These are phyloP conservation scores for Cotesia congregata DNA, from an alignment of 2,888 invertebrate species.

Conservation along the genomic window DNA sequence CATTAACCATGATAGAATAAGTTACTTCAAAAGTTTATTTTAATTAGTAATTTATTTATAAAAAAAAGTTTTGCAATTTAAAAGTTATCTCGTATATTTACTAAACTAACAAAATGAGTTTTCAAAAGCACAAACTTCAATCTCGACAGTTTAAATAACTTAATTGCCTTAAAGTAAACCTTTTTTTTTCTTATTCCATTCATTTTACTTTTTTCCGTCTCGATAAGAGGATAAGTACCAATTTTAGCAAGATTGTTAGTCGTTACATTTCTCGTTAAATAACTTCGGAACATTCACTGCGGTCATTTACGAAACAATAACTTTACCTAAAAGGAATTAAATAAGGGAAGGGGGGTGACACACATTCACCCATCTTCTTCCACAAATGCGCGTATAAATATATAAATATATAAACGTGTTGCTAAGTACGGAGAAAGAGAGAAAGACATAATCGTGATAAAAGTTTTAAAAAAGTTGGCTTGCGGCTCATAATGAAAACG, in stretches of 20 bases:
- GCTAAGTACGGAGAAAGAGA: slow-evolving; percentile 4
- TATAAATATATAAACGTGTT: background rate
- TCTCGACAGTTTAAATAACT: slow-evolving; percentile 17
- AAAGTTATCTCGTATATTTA: slow-evolving; percentile 2
- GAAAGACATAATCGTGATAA: slow-evolving; percentile 38
- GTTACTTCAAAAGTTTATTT: background rate
- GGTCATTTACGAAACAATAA: slow-evolving; percentile 33
- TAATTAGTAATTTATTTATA: background rate
- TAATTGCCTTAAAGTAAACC: slow-evolving; percentile 12
- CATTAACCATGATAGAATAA: background rate
- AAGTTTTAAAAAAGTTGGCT: slow-evolving; percentile 51
- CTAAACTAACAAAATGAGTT: slow-evolving; percentile 7
- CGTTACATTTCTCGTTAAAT: slow-evolving; percentile 30
- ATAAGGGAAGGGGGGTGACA: background rate
- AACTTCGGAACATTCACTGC: slow-evolving; percentile 22
- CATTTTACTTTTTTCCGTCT: background rate
- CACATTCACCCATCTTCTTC: background rate
- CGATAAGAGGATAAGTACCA: slow-evolving; percentile 17
- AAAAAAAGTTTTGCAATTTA: background rate
- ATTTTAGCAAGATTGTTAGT: slow-evolving; percentile 28
- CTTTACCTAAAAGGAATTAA: slow-evolving; percentile 1
- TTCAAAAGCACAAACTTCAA: background rate
- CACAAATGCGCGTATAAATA: background rate
- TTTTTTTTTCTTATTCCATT: slow-evolving; percentile 7
- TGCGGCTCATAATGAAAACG: slow-evolving; percentile 53